phyloP scores from a whole-genome alignment of 1,140 invertebrate species.

The Uloborus diversus region DNA sequence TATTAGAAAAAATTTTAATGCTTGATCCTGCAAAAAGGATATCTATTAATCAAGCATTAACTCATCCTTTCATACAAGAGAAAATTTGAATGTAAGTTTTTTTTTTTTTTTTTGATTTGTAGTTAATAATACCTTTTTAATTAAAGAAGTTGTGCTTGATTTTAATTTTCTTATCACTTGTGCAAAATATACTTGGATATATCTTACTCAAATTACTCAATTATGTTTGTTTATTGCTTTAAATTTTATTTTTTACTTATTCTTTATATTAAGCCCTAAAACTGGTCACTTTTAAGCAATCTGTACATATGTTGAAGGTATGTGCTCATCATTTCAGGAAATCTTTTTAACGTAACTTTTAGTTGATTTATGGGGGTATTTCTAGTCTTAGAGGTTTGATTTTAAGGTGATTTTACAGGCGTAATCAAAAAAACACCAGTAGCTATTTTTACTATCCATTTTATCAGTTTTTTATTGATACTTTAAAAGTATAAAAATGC shows the following conservation, averaged over 20 bases:
- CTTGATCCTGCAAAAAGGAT: conserved; percentile 93
- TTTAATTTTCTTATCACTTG: background rate
- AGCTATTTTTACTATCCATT: too few relatives aligned
- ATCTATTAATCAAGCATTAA: conserved; percentile 90
- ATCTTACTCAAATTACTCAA: background rate
- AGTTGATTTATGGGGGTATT: too few relatives aligned
- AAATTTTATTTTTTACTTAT: background rate
- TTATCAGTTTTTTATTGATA: too few relatives aligned
- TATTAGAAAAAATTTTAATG: conserved; percentile 92
- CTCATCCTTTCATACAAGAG: conserved; percentile 97
- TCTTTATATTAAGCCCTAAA: background rate
- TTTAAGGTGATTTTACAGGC: too few relatives aligned
- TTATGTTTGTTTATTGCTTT: background rate
- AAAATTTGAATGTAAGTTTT: conserved; percentile 71
- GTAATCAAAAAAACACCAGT: too few relatives aligned
- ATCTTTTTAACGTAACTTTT: too few relatives aligned
- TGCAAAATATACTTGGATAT: background rate
- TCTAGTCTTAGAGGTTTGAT: too few relatives aligned
- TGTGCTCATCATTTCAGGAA: too few relatives aligned
- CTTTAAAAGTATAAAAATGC: too few relatives aligned
- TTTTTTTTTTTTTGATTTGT: background rate
- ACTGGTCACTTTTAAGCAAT: too few relatives aligned
- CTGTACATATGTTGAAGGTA: too few relatives aligned
- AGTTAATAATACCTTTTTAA: background rate
- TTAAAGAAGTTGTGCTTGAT: background rate